Conservation (phyloP, 2,888 invertebrate species). For the Cartodere bifasciata region DNA sequence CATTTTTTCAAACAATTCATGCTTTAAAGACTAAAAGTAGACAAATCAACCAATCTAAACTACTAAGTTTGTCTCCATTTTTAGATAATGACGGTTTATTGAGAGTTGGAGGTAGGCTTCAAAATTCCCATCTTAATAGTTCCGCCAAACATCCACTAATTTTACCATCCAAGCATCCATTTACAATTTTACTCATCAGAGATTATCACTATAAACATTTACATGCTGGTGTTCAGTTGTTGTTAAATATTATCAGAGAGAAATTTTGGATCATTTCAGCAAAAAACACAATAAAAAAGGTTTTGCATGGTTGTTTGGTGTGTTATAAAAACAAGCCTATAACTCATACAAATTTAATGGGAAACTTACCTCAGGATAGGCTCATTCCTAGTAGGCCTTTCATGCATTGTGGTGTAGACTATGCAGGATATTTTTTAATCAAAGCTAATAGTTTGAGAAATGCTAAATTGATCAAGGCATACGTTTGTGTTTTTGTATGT, state of each 20-base stretch:
- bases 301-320: background rate
- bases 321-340: background rate
- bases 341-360: background rate
- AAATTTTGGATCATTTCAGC: conserved; percentile 1
- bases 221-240: background rate
- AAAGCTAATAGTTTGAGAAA: conserved; percentile 15
- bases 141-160: background rate
- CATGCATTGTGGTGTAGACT: conserved; percentile 16
- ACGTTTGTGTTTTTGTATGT: conserved; percentile 21
- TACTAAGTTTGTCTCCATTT: background rate
- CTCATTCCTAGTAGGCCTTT: conserved; percentile 10
- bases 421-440: conserved; percentile 19
- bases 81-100: background rate
- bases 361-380: conserved; percentile 4
- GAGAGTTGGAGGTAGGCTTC: background rate
- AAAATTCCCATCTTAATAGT: background rate
- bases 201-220: conserved; percentile 1
- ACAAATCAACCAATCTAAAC: background rate
- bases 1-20: background rate
- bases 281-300: background rate
- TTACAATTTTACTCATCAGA: background rate
- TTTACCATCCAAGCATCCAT: background rate
- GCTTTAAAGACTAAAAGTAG: background rate
- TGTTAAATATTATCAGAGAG: background rate
- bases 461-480: conserved; percentile 15